These are phyloP conservation scores for Anagrus nilaparvatae DNA, from an alignment of 1,140 invertebrate species.

Conservation along the genomic window DNA sequence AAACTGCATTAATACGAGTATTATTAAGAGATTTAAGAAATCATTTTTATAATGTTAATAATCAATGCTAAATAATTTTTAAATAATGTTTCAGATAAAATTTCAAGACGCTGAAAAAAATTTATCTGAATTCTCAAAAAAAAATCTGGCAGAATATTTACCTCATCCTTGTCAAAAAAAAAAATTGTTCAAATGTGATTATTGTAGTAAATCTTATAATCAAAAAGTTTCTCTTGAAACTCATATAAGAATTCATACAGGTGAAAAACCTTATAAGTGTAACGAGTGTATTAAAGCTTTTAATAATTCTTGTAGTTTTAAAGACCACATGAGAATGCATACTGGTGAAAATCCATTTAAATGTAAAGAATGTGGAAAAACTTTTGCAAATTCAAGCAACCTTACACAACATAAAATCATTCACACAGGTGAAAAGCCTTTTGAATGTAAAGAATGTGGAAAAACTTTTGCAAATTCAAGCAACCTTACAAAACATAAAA, in stretches of 20 bases:
- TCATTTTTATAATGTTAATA: too few species aligned
- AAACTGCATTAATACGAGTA: too few species aligned
- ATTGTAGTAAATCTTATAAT: too few species aligned
- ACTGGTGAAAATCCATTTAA: slow-evolving; percentile 54
- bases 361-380: slow-evolving; percentile 59
- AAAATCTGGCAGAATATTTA: too few species aligned
- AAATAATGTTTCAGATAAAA: too few species aligned
- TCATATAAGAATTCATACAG: slow-evolving; percentile 74
- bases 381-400: slow-evolving; percentile 61
- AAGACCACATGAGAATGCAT: slow-evolving; percentile 58
- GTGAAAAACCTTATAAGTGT: slow-evolving; percentile 72
- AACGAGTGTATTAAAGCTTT: slow-evolving; percentile 65
- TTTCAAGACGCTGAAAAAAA: too few species aligned
- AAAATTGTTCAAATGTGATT: too few species aligned
- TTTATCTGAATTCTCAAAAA: too few species aligned
- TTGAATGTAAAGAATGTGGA: slow-evolving; percentile 49
- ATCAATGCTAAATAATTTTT: too few species aligned
- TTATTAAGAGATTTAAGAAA: too few species aligned
- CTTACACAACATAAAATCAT: slow-evolving; percentile 59
- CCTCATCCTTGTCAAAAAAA: too few species aligned
- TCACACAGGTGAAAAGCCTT: slow-evolving; percentile 54
- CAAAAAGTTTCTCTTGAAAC: too few species aligned
- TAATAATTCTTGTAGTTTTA: slow-evolving; percentile 53
- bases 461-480: slow-evolving; percentile 64
- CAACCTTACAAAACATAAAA: slow-evolving; percentile 65